These are phyloP conservation scores for Podarcis raffonei DNA, from an alignment of 2,113 vertebrate genomes.

Conservation along the genomic window DNA sequence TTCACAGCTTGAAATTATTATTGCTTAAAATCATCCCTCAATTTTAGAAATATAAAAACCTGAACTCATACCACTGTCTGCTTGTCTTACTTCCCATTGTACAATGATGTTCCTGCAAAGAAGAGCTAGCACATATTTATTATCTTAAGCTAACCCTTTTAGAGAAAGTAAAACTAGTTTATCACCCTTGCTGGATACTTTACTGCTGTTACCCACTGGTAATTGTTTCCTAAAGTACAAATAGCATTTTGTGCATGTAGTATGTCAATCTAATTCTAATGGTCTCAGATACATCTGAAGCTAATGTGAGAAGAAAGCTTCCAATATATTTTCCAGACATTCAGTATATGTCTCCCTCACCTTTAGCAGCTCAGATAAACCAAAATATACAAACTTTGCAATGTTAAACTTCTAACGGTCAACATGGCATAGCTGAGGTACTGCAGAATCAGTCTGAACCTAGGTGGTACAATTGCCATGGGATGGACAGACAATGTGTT, in stretches of 20 bases:
- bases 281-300: neutral
- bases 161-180: neutral
- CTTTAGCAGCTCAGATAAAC: too few species aligned
- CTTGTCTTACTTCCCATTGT: slow-evolving; percentile 49
- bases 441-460: too few species aligned
- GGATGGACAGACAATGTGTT: too few species aligned
- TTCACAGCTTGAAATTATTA: slow-evolving; percentile 50
- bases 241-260: neutral
- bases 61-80: slow-evolving; percentile 31
- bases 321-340: neutral
- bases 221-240: neutral
- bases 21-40: slow-evolving; percentile 31
- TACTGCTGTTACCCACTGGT: neutral
- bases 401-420: too few species aligned
- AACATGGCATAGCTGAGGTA: too few species aligned
- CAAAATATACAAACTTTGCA: too few species aligned
- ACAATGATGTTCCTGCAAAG: slow-evolving; percentile 34
- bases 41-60: slow-evolving; percentile 49
- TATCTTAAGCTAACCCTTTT: slow-evolving; percentile 14
- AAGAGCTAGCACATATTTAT: slow-evolving; percentile 38
- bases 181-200: neutral
- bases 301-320: neutral
- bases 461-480: too few species aligned
- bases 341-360: neutral
- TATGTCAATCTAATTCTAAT: neutral